Conservation (phyloP, 2,113 vertebrate genomes). For the Mormoops blainvillei region DNA sequence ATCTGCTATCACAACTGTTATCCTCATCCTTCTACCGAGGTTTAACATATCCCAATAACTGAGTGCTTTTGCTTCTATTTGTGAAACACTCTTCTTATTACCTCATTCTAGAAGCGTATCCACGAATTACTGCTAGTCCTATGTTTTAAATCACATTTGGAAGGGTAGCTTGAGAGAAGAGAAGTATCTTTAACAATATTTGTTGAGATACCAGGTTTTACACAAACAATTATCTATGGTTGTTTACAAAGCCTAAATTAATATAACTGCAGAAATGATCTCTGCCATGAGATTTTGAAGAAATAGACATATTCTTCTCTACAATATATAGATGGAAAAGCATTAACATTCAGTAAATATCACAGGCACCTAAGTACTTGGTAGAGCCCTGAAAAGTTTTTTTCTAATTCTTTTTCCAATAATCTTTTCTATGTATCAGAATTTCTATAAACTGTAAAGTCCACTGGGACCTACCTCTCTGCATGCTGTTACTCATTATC, state of each 20-base stretch:
- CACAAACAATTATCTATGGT: neutral
- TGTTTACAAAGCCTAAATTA: neutral
- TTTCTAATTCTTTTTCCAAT: neutral
- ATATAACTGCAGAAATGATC: neutral
- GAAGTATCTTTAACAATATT: neutral
- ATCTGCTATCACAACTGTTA: neutral
- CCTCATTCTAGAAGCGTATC: neutral
- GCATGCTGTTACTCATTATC: neutral
- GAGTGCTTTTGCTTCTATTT: neutral
- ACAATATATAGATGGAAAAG: neutral
- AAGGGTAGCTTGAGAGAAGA: neutral
- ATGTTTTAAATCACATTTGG: neutral
- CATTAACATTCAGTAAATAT: neutral
- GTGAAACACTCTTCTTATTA: neutral
- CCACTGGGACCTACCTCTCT: neutral
- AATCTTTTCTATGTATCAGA: neutral
- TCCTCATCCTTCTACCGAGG: fast-evolving
- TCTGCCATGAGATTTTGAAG: neutral
- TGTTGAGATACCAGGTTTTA: neutral
- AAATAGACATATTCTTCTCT: neutral
- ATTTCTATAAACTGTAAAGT: neutral
- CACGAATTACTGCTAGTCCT: neutral
- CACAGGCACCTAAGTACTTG: neutral
- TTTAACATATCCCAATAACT: neutral
- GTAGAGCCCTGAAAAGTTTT: neutral